Evolutionary conservation across 92 coral and sea anemone species (phyloP).

Genomic region (Palythoa grandis): DNA sequence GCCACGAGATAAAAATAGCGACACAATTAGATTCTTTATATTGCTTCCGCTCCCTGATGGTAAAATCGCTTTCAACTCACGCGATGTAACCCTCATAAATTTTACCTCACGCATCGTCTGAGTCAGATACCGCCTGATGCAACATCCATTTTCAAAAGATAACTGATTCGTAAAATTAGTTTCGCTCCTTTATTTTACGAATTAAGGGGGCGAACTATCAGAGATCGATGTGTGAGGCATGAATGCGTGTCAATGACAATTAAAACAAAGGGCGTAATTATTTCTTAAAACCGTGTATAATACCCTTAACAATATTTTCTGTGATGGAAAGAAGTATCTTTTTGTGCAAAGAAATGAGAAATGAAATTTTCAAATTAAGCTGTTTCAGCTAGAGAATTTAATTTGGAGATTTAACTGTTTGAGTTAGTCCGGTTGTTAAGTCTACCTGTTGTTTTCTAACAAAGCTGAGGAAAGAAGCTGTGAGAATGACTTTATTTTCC

Average conservation of each 20-base stretch:
- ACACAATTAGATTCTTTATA: not conserved
- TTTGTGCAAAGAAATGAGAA: too few relatives aligned
- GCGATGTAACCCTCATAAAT: conserved; percentile 20
- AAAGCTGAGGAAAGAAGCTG: not conserved
- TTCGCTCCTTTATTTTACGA: not conserved
- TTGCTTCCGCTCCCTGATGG: conserved; percentile 25
- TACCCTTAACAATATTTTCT: too few relatives aligned
- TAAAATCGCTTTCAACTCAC: not conserved
- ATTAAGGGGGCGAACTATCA: not conserved
- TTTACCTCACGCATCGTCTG: conserved; percentile 30
- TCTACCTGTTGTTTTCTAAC: not conserved
- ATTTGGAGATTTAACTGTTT: too few relatives aligned
- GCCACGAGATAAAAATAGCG: conserved; percentile 22
- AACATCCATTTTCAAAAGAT: not conserved
- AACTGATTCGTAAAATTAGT: not conserved
- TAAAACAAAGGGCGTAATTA: not conserved
- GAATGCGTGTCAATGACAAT: not conserved
- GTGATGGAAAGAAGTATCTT: too few relatives aligned
- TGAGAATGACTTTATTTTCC: too few relatives aligned
- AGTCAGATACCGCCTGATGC: not conserved
- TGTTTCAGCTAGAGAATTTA: too few relatives aligned
- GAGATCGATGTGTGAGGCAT: not conserved
- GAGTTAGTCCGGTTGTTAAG: too few relatives aligned
- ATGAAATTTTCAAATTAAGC: too few relatives aligned
- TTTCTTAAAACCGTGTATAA: not conserved